Conservation (phyloP, 2,797 vertebrate species). For the Scarus forsteni region DNA sequence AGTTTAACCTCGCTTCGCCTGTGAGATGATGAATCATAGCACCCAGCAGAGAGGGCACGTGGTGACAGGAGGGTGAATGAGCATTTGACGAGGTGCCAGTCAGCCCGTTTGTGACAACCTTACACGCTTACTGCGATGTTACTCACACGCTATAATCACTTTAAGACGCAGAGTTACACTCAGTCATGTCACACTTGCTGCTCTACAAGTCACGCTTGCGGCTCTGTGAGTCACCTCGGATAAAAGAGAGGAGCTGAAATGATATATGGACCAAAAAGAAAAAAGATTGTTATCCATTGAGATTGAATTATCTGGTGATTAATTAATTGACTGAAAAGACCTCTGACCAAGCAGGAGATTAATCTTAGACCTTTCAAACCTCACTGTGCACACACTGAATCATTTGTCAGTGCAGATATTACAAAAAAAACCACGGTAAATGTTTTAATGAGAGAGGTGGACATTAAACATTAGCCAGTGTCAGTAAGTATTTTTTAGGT, state of each 20-base stretch:
- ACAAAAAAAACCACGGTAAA: no score
- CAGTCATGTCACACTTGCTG: conserved; percentile 12
- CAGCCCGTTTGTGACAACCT: conserved; percentile 36
- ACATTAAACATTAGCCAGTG: no score
- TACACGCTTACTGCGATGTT: conserved; percentile 40
- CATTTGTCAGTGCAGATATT: no score
- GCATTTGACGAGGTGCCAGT: conserved; percentile 53
- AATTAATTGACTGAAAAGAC: not conserved
- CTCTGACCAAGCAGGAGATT: not conserved
- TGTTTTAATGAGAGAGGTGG: no score
- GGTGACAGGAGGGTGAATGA: conserved; percentile 24
- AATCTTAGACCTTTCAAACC: not conserved
- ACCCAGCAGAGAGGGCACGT: conserved; percentile 18
- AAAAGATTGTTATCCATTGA: not conserved
- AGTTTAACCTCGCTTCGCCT: conserved; percentile 58
- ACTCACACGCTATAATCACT: conserved; percentile 40
- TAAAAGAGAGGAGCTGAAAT: not conserved
- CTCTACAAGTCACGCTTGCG: conserved; percentile 2
- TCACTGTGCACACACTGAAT: no score
- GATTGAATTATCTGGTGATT: not conserved
- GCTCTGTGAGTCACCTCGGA: not conserved
- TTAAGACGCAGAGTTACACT: conserved; percentile 30
- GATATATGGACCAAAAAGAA: not conserved
- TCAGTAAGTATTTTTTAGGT: no score
- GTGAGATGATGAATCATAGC: conserved; percentile 54